phyloP scores from a whole-genome alignment of 1,140 invertebrate genomes.

The Riptortus pedestris region DNA sequence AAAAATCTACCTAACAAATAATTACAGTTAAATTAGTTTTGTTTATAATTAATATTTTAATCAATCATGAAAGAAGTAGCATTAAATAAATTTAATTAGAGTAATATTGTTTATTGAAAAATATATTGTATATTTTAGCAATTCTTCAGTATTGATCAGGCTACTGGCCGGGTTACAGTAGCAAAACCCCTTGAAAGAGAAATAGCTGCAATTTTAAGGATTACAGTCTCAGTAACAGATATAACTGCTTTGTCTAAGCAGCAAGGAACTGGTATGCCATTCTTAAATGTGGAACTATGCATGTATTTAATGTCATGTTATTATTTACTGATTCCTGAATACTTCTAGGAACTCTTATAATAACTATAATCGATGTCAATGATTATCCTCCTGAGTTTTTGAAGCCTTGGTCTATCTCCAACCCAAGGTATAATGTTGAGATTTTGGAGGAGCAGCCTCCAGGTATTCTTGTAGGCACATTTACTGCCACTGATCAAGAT shows the following conservation, averaged over 20 bases:
- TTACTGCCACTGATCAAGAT: slow-evolving; percentile 70
- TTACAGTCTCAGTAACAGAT: slow-evolving; percentile 72
- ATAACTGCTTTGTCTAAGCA: slow-evolving; percentile 64
- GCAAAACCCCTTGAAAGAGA: slow-evolving; percentile 53
- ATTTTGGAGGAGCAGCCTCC: slow-evolving; percentile 74
- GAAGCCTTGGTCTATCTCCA: slow-evolving; percentile 59
- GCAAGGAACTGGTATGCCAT: slow-evolving; percentile 53
- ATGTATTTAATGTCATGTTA: no score
- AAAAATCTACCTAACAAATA: no score
- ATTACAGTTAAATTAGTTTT: no score
- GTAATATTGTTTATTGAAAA: no score
- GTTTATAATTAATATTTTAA: no score
- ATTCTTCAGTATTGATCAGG: slow-evolving; percentile 59
- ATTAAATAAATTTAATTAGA: no score
- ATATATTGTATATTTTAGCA: no score
- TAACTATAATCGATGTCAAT: slow-evolving; percentile 76
- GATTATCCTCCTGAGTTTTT: slow-evolving; percentile 53
- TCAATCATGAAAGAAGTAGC: no score
- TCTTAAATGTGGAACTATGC: not conserved
- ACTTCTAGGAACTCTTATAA: slow-evolving; percentile 58
- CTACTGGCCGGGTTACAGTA: slow-evolving; percentile 62
- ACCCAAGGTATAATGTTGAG: slow-evolving; percentile 54
- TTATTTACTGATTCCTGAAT: not conserved
- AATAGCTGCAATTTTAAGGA: slow-evolving; percentile 56
- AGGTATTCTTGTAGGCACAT: slow-evolving; percentile 66